These are phyloP conservation scores for Mustela nigripes DNA, from an alignment of 2,113 vertebrate species.

Conservation along the genomic window DNA sequence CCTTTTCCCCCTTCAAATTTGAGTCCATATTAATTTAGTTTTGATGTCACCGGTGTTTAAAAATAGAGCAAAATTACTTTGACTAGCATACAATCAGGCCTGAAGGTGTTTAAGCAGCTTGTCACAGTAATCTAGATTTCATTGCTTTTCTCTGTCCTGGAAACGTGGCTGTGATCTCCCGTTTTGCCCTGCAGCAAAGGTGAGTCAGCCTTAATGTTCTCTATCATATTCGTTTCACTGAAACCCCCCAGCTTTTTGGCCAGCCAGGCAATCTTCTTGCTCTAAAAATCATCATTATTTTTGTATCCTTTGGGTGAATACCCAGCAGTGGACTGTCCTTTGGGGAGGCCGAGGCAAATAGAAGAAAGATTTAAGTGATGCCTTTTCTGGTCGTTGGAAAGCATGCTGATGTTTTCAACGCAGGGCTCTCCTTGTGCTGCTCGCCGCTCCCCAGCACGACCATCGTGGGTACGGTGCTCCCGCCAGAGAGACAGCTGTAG, in stretches of 20 bases:
- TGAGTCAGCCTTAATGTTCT: neutral
- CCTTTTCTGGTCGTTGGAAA: conserved; percentile 26
- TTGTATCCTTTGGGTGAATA: neutral
- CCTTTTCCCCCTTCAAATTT: conserved; percentile 14
- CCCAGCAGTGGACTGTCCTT: neutral
- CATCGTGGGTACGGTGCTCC: neutral
- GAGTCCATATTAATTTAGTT: conserved; percentile 73
- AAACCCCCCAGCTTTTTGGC: neutral
- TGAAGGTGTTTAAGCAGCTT: conserved; percentile 42
- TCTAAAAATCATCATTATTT: neutral
- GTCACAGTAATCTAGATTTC: neutral
- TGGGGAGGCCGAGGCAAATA: neutral
- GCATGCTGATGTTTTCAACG: neutral
- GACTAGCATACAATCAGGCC: conserved; percentile 43
- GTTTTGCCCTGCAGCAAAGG: neutral
- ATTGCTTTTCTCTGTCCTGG: neutral
- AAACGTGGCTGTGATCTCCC: neutral
- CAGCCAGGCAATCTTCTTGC: neutral
- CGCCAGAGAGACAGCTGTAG: accelerated
- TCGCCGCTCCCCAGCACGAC: neutral
- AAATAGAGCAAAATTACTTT: conserved; percentile 78
- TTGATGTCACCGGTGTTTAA: conserved; percentile 74
- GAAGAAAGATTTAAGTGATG: neutral
- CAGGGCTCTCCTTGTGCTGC: neutral
- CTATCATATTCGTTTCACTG: neutral